phyloP scores from a whole-genome alignment of 2,797 vertebrate genomes.

The Microcaecilia unicolor region DNA sequence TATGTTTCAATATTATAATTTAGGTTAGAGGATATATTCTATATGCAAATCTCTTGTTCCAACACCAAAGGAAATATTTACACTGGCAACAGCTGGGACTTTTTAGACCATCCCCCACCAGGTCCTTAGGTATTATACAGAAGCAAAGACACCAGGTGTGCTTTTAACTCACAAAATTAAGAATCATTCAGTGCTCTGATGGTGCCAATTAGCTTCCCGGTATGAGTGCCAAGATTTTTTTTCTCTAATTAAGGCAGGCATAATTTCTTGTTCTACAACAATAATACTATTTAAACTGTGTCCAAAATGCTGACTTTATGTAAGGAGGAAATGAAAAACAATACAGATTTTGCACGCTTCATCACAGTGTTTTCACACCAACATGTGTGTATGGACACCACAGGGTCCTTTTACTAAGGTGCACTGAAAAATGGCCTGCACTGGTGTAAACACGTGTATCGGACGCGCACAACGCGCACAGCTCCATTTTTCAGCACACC shows the following conservation, averaged over 20 bases:
- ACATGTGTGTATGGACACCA: no score
- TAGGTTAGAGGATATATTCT: no score
- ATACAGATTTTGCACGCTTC: neutral
- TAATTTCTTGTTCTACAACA: slow-evolving; percentile 23
- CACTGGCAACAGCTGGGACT: slow-evolving; percentile 17
- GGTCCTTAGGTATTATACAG: slow-evolving; percentile 12
- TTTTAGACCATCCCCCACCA: slow-evolving; percentile 9
- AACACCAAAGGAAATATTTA: slow-evolving; percentile 7
- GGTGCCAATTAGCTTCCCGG: slow-evolving; percentile 43
- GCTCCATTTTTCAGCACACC: no score
- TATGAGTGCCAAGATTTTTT: slow-evolving; percentile 32
- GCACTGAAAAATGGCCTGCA: no score
- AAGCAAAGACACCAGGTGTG: slow-evolving; percentile 43
- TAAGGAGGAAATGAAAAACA: neutral
- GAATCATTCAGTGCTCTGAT: slow-evolving; percentile 37
- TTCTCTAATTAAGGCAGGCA: slow-evolving; percentile 38
- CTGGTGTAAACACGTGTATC: no score
- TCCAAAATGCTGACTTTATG: slow-evolving; percentile 21
- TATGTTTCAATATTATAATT: no score
- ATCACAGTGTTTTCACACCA: no score
- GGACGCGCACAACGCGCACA: no score
- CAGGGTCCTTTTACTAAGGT: no score
- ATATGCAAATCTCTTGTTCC: no score
- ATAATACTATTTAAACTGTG: slow-evolving; percentile 38
- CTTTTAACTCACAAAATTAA: slow-evolving; percentile 43